These are phyloP conservation scores for Columba janthina DNA, from an alignment of 2,113 vertebrate genomes.

Conservation along the genomic window DNA sequence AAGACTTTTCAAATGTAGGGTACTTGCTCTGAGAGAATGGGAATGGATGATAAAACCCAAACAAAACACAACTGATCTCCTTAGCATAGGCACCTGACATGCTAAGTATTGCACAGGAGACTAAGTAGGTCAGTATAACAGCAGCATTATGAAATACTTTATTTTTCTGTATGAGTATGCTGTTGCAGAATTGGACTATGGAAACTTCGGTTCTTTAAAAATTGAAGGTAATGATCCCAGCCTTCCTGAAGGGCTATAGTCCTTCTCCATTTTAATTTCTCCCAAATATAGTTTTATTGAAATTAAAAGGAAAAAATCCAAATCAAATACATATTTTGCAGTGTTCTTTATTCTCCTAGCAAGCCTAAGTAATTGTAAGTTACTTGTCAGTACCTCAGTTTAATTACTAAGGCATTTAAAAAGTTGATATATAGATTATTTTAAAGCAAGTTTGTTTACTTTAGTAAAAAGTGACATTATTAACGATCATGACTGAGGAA, in stretches of 20 bases:
- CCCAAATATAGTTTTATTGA: background rate
- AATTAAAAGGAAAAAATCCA: background rate
- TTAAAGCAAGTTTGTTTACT: background rate
- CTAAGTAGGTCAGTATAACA: background rate
- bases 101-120: background rate
- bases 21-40: background rate
- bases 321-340: background rate
- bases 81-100: background rate
- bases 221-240: background rate
- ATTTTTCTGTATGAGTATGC: background rate
- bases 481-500: background rate
- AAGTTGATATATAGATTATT: background rate
- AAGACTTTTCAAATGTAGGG: background rate
- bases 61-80: background rate
- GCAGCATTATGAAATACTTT: background rate
- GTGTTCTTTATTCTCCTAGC: background rate
- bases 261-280: background rate
- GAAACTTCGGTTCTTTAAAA: background rate
- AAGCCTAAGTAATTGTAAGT: background rate
- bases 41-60: background rate
- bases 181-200: background rate
- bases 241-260: background rate
- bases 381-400: background rate
- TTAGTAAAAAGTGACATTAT: background rate
- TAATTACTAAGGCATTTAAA: background rate